Conservation (phyloP, 2,797 vertebrate genomes). For the Tapirus indicus region DNA sequence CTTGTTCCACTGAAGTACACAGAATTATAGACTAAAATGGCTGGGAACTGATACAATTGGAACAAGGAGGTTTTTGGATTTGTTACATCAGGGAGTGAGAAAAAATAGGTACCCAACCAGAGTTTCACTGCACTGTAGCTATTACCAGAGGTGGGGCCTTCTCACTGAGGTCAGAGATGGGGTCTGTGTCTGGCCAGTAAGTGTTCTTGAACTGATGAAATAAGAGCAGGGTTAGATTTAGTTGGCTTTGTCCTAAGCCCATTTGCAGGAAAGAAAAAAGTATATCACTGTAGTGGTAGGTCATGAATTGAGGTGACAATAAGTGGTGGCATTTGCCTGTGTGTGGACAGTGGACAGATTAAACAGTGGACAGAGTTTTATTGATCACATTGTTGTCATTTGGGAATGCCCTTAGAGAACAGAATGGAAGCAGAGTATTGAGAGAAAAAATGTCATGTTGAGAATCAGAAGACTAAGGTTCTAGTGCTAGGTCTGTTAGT, state of each 20-base stretch:
- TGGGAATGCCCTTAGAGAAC: background rate
- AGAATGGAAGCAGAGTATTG: background rate
- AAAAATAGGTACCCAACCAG: background rate
- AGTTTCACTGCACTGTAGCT: background rate
- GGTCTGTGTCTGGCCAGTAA: background rate
- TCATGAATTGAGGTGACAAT: background rate
- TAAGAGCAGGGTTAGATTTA: background rate
- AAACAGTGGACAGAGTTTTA: background rate
- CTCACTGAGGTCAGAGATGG: background rate
- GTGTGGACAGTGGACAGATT: too few relatives aligned
- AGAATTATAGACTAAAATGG: background rate
- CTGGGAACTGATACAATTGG: background rate
- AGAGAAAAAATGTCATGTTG: background rate
- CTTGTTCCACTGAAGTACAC: background rate
- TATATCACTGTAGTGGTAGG: background rate
- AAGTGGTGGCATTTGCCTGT: background rate
- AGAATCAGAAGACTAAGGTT: background rate
- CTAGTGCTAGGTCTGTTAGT: background rate
- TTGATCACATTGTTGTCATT: background rate
- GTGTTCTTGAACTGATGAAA: background rate
- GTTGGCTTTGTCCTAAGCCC: background rate
- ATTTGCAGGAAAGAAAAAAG: background rate
- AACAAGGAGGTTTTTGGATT: background rate
- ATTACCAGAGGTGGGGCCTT: background rate
- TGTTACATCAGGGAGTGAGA: background rate